Conservation (phyloP, 2,888 invertebrate species). For the Leucoma salicis region DNA sequence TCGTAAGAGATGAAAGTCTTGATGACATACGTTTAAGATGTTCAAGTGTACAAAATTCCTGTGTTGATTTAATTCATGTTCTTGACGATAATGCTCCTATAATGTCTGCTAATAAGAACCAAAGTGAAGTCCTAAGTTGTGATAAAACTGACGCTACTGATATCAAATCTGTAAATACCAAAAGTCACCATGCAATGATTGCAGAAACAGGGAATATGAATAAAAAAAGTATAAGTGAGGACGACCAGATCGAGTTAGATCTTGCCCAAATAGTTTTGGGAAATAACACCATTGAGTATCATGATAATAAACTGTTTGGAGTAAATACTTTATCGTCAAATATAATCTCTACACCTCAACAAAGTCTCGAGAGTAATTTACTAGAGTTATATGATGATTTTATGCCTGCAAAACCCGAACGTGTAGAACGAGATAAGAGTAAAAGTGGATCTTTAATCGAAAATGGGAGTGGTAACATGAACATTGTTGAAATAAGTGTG, state of each 20-base stretch:
- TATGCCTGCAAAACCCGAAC: background rate
- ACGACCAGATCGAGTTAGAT: conserved; percentile 1
- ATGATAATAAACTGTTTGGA: background rate
- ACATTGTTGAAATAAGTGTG: background rate
- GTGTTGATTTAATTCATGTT: background rate
- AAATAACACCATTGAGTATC: background rate
- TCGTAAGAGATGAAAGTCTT: background rate
- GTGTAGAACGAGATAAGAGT: background rate
- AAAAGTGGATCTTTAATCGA: background rate
- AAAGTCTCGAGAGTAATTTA: background rate
- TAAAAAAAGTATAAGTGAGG: too few relatives aligned
- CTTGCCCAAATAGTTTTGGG: background rate
- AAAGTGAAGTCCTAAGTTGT: background rate
- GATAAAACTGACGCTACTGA: background rate
- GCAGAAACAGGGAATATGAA: too few relatives aligned
- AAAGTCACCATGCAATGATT: too few relatives aligned
- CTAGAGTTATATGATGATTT: background rate
- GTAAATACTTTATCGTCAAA: background rate
- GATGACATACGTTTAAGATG: background rate
- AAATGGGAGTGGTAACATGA: background rate
- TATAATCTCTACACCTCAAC: background rate
- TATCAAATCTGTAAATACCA: too few relatives aligned
- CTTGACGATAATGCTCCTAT: background rate
- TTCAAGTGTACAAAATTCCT: background rate
- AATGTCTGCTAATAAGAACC: background rate